These are phyloP conservation scores for Sebastes oblongus DNA, from an alignment of 2,797 vertebrate species.

Conservation along the genomic window DNA sequence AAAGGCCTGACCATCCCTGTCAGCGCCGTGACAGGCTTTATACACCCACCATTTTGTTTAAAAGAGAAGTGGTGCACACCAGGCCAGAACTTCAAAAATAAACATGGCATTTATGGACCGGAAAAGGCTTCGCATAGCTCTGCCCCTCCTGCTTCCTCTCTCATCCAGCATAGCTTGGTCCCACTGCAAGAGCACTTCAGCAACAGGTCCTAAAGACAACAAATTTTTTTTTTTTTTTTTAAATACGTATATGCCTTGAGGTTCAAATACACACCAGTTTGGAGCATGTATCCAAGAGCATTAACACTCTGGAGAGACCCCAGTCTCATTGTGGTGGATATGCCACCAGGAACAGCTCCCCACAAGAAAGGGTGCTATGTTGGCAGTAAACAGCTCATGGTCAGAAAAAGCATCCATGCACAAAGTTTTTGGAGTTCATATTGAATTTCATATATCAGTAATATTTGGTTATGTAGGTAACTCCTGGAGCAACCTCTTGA, in stretches of 20 bases:
- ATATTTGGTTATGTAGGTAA: background rate
- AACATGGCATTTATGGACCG: slow-evolving; percentile 73
- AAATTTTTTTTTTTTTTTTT: no score
- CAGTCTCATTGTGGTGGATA: background rate
- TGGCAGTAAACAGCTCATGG: background rate
- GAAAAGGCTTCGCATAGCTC: slow-evolving; percentile 64
- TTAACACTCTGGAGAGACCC: background rate
- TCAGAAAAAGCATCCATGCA: background rate
- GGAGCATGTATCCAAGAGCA: background rate
- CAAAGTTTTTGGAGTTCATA: background rate
- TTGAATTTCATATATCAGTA: background rate
- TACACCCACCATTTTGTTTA: slow-evolving; percentile 67
- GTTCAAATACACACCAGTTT: background rate
- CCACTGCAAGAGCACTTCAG: slow-evolving; percentile 40
- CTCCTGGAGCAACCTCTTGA: background rate
- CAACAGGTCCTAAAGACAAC: slow-evolving; percentile 49
- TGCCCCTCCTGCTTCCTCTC: slow-evolving; percentile 69
- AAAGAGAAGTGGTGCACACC: slow-evolving; percentile 65
- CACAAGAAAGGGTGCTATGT: background rate
- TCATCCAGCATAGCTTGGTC: slow-evolving; percentile 35
- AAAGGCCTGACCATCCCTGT: slow-evolving; percentile 59
- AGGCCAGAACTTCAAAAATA: slow-evolving; percentile 77
- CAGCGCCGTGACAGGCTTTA: slow-evolving; percentile 55
- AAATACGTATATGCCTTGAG: slow-evolving; percentile 15
- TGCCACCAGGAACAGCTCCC: background rate